Evolutionary conservation across 2,888 invertebrate species (phyloP).

Genomic region (Tyria jacobaeae): DNA sequence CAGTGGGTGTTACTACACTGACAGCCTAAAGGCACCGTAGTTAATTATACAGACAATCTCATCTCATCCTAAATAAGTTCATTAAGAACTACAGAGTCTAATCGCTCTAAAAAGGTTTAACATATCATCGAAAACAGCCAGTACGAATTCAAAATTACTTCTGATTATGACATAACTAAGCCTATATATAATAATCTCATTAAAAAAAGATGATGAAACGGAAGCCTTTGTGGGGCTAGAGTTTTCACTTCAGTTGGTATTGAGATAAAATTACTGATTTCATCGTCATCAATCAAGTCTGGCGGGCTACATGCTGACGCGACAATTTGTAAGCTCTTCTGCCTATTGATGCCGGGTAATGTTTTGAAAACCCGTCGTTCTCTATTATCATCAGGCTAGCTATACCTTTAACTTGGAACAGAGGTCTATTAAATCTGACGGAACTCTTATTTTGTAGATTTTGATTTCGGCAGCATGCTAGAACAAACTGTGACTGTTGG

Average conservation of each 20-base stretch:
- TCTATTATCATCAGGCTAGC: conserved; percentile 2
- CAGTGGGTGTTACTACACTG: background rate
- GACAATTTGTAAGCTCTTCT: conserved; percentile 58
- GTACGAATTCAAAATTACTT: conserved; percentile 44
- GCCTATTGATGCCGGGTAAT: conserved; percentile 50
- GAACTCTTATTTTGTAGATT: background rate
- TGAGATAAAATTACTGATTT: conserved; percentile 66
- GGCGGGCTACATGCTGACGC: conserved; percentile 52
- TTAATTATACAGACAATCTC: background rate
- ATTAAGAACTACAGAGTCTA: background rate
- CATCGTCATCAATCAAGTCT: conserved; percentile 68
- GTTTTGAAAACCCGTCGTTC: conserved; percentile 46
- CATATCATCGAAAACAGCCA: conserved; percentile 23
- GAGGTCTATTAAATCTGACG: background rate
- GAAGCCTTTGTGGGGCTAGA: conserved; percentile 43
- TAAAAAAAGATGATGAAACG: conserved; percentile 36
- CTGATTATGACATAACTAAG: conserved; percentile 31
- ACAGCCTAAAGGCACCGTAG: background rate
- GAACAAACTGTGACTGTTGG: background rate
- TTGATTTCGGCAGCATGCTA: background rate
- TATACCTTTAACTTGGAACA: background rate
- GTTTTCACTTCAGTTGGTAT: conserved; percentile 53
- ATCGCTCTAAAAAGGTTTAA: background rate
- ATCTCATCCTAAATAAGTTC: conserved; percentile 9
- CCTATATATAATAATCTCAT: conserved; percentile 33